These are phyloP conservation scores for Centruroides sculpturatus DNA, from an alignment of 1,140 invertebrate species.

Conservation along the genomic window DNA sequence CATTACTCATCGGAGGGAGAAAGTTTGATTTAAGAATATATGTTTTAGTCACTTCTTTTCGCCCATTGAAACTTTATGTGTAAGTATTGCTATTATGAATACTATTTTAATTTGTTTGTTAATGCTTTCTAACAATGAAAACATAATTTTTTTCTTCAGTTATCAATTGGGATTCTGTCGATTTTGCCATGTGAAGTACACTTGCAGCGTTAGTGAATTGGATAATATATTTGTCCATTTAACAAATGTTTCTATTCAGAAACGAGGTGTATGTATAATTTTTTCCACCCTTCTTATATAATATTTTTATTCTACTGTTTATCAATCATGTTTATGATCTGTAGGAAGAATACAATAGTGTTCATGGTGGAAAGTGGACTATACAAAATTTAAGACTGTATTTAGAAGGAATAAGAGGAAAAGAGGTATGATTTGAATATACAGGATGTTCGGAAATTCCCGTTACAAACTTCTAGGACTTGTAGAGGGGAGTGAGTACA, in stretches of 20 bases:
- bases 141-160: background rate
- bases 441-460: too few relatives aligned
- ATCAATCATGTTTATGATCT: background rate
- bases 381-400: constrained; percentile 79
- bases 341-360: constrained; percentile 83
- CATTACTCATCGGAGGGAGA: constrained; percentile 69
- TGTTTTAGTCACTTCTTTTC: constrained; percentile 69
- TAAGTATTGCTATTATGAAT: constrained; percentile 30
- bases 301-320: background rate
- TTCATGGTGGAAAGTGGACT: constrained; percentile 89
- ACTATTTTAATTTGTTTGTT: background rate
- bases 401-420: constrained; percentile 78
- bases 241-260: constrained; percentile 77
- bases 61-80: constrained; percentile 60
- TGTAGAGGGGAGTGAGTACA: too few relatives aligned
- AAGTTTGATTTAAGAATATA: constrained; percentile 78
- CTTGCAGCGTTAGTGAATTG: constrained; percentile 27
- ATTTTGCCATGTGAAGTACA: constrained; percentile 64
- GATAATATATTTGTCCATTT: constrained; percentile 75
- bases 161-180: constrained; percentile 59
- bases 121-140: background rate
- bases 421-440: constrained; percentile 56
- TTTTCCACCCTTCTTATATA: background rate
- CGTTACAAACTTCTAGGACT: too few relatives aligned
- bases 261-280: constrained; percentile 48